Conservation (phyloP, 2,113 vertebrate species). For the Promerops cafer region DNA sequence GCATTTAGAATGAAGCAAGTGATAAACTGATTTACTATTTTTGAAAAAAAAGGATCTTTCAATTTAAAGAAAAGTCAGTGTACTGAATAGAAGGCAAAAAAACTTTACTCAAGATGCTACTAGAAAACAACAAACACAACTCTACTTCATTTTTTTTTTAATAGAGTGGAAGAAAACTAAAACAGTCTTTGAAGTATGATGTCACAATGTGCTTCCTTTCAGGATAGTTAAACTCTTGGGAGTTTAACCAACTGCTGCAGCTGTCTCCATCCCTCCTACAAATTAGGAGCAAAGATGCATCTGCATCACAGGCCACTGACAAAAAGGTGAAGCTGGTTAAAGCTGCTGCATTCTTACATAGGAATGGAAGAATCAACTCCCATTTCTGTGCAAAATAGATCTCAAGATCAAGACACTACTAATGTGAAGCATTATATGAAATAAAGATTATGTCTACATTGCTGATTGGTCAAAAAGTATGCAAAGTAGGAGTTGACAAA, state of each 20-base stretch:
- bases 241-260: background rate
- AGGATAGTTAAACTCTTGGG: background rate
- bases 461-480: background rate
- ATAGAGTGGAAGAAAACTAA: background rate
- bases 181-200: background rate
- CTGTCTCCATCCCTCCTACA: background rate
- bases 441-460: background rate
- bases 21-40: background rate
- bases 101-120: background rate
- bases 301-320: background rate
- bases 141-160: background rate
- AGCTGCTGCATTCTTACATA: background rate
- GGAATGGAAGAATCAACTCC: background rate
- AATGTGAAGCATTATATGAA: background rate
- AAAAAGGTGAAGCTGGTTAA: background rate
- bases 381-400: background rate
- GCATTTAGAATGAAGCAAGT: background rate
- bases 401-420: background rate
- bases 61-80: background rate
- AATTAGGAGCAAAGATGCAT: background rate
- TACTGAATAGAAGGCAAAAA: background rate
- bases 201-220: background rate
- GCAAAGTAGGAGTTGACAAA: background rate
- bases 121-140: background rate
- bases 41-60: background rate